Conservation (phyloP, 1,140 invertebrate genomes). For the Pogonus chalceus region DNA sequence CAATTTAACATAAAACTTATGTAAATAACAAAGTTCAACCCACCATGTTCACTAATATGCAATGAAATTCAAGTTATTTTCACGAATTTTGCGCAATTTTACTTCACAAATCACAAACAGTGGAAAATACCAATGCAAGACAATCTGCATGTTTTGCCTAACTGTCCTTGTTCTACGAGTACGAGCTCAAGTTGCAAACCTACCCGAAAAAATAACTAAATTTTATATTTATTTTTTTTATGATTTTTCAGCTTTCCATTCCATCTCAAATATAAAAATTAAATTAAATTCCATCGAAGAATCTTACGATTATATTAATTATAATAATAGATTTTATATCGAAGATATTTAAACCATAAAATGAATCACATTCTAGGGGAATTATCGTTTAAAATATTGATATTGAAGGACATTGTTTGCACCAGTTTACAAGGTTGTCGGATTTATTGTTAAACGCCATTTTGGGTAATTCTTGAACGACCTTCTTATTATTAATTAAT, state of each 20-base stretch:
- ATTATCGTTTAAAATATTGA: neutral
- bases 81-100: neutral
- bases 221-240: no score
- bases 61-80: neutral
- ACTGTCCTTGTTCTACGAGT: conserved; percentile 4
- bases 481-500: no score
- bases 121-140: neutral
- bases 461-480: no score
- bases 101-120: neutral
- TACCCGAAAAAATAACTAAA: neutral
- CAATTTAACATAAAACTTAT: neutral
- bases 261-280: no score
- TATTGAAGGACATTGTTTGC: neutral
- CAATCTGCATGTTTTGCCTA: conserved; percentile 3
- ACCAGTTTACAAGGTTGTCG: neutral
- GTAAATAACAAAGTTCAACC: neutral
- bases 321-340: no score
- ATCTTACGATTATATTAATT: no score
- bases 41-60: neutral
- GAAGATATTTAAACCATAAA: no score
- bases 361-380: neutral
- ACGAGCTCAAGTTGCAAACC: neutral
- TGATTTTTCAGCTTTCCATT: no score
- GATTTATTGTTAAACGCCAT: neutral
- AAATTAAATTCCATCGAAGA: no score